Base-by-base conservation (phyloP, 1,140 invertebrate species). In the Branchinecta lindahli region DNA sequence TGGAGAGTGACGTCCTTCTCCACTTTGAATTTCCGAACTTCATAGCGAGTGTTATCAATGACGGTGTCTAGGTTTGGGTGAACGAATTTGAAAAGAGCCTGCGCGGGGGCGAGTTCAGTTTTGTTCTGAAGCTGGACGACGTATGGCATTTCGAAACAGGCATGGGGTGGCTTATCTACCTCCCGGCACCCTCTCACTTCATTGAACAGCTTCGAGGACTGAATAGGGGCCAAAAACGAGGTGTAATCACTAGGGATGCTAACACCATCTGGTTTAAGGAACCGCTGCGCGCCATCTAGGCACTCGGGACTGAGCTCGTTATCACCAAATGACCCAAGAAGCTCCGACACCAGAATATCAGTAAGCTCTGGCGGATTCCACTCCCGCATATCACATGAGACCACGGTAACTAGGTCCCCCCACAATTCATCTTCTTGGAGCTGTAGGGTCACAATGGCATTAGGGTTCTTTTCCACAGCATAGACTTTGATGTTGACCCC, bases 291-390 rank as follows among this genome's bases (percentile, higher is more conserved):
- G 8, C 95, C 94, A 83, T 99, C 94, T 12, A 99, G 83, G 81
- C 96, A 99, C 80, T 99, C 97, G 0, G 97, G 97, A 1, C 93
- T 96, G 0, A 99, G 83, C 82, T 99, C 97, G 80, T 99, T 99
- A 78, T 99, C 96, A 20, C 94, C 95, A 83, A 99, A 98, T 9
- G 96, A 98, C 7, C 97, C 91, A 8, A 99, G 82, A 18, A 99
- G 81, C 82, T 99, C 97, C 9, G 94, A 98, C 1, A 99, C 89
- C 45, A 99, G 80, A 72, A 99, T 94, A 80, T 99, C 96, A 0
- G 94, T 93, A 75, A 88, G 85, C 75, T 92, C 88, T 12, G 83
- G 80, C 0, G 90, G 84, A 67, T 84, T 79, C 82, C 92, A 92
- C 8, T 88, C 83, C 74, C 96, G 82, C 95, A 99, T 98, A 80